A percentile compares a stretch with the other conserved stretches of the same genome.
These are phyloP conservation scores for Diaprepes abbreviatus DNA, from an alignment of 2,888 invertebrate species.

Conservation along the genomic window DNA sequence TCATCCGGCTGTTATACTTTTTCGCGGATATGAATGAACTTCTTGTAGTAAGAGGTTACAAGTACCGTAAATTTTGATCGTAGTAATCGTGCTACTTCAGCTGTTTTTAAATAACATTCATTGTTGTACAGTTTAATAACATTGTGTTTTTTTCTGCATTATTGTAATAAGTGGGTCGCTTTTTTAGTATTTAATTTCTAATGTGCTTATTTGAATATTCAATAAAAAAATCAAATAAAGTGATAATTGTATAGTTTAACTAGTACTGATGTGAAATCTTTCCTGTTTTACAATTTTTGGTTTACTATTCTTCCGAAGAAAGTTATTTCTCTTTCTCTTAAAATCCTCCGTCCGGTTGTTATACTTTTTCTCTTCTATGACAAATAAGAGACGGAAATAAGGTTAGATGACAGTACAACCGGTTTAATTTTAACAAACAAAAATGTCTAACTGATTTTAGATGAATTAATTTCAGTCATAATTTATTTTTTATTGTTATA, in stretches of 20 bases:
- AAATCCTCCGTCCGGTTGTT: not conserved
- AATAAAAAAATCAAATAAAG: too few species aligned
- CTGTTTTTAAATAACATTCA: not conserved
- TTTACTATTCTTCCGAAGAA: not conserved
- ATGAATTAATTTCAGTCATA: not conserved
- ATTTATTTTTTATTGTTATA: not conserved
- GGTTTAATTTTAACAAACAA: not conserved
- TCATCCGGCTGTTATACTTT: conserved; percentile 44
- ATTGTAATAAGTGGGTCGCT: not conserved
- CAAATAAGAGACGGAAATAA: not conserved
- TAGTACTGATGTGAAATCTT: not conserved
- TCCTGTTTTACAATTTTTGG: too few species aligned
- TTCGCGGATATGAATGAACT: conserved; percentile 18
- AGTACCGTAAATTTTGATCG: not conserved
- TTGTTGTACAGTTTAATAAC: not conserved
- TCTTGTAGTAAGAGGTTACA: not conserved
- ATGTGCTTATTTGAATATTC: not conserved
- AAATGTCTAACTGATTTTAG: not conserved
- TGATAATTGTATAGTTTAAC: too few species aligned
- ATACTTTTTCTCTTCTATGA: not conserved
- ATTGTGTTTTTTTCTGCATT: not conserved
- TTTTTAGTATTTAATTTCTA: not conserved
- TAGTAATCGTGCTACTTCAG: not conserved
- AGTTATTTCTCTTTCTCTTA: not conserved
- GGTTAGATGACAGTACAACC: not conserved